Evolutionary conservation across 1,140 invertebrate genomes (phyloP).

Genomic region (Tachypleus tridentatus): DNA sequence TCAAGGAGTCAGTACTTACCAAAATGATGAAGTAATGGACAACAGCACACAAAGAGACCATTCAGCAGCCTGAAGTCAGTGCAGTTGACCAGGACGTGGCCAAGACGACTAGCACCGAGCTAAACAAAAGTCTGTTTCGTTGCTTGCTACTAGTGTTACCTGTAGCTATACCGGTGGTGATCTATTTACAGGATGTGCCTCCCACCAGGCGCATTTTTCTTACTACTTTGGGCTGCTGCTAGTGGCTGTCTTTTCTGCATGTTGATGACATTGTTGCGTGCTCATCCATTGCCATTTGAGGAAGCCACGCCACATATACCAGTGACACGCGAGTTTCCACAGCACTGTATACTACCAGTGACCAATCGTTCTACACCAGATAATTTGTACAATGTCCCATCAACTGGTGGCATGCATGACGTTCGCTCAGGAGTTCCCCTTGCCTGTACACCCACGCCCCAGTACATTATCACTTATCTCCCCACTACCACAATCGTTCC

Average conservation of each 20-base stretch:
- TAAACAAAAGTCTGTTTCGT: not conserved
- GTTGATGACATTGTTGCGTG: not conserved
- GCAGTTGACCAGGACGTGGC: no score
- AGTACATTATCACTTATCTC: no score
- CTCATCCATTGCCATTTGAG: not conserved
- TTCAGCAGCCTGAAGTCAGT: no score
- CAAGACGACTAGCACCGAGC: no score
- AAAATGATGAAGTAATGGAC: no score
- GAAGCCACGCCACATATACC: not conserved
- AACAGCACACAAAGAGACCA: no score
- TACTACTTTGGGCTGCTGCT: not conserved
- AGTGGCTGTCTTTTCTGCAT: constrained; percentile 1
- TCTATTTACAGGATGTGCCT: not conserved
- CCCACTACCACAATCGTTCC: no score
- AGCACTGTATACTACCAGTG: not conserved
- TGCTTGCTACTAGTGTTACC: not conserved
- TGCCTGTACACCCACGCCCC: no score
- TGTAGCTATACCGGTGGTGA: not conserved
- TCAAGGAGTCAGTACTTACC: no score
- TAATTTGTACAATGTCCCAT: no score
- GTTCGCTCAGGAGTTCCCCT: no score
- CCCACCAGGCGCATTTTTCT: constrained; percentile 1
- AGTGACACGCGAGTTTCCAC: not conserved
- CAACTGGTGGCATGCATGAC: no score
- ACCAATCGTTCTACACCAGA: not conserved